Percentiles rank a stretch among this genome's conserved stretches.
Conservation (phyloP, 2,797 vertebrate genomes). For the Hozukius guyotensis region DNA sequence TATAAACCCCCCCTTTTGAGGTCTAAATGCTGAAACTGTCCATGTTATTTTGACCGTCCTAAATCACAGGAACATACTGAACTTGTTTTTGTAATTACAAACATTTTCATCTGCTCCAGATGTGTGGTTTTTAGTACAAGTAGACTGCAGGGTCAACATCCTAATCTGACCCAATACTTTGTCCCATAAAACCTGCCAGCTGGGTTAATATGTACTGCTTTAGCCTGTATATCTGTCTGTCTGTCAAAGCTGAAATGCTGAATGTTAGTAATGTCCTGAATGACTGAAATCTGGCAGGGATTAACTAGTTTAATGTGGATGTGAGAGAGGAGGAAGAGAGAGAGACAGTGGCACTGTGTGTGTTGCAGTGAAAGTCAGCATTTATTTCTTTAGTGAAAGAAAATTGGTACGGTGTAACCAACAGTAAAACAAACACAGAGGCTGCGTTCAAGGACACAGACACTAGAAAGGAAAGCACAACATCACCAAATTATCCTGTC, state of each 20-base stretch:
- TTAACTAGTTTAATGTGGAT: slow-evolving; percentile 16
- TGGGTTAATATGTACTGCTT: slow-evolving; percentile 26
- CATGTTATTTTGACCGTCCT: background rate
- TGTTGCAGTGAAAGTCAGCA: background rate
- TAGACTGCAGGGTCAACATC: background rate
- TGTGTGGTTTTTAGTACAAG: background rate
- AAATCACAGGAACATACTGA: background rate
- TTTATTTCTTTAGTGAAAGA: background rate
- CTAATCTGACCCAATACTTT: slow-evolving; percentile 33
- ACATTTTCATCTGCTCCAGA: background rate
- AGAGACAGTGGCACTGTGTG: background rate
- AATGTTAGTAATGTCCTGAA: slow-evolving; percentile 9
- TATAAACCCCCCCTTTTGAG: background rate
- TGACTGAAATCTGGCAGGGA: slow-evolving; percentile 30
- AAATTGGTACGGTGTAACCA: background rate
- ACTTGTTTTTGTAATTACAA: background rate
- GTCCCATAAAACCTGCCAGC: slow-evolving; percentile 38
- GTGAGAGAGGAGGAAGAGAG: background rate
- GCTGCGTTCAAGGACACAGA: background rate
- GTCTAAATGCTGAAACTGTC: background rate
- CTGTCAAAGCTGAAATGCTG: background rate
- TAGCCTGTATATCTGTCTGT: background rate
- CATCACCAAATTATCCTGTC: background rate
- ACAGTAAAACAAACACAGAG: background rate
- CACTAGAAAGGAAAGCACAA: background rate